These are phyloP conservation scores for Phoenicopterus ruber DNA, from an alignment of 2,113 vertebrate species.

Conservation along the genomic window DNA sequence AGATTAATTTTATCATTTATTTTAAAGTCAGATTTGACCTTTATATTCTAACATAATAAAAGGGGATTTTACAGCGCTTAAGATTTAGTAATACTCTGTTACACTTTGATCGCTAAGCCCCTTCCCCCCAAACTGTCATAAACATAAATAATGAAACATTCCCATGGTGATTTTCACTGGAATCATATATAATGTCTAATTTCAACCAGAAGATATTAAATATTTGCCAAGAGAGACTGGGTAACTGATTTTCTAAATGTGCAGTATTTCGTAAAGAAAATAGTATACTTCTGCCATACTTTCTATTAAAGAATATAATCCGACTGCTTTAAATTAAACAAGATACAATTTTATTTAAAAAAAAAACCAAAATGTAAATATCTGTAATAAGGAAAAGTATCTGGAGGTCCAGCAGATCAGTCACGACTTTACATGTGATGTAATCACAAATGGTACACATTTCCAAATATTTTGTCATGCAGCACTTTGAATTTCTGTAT, in stretches of 20 bases:
- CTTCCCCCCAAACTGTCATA: neutral
- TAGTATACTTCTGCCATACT: neutral
- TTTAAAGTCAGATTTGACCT: neutral
- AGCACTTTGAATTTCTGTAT: neutral
- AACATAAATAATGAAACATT: neutral
- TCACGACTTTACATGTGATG: neutral
- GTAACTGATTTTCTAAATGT: neutral
- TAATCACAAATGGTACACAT: neutral
- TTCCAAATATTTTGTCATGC: neutral
- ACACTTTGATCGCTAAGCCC: neutral
- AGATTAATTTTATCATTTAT: neutral
- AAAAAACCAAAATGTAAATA: accelerated
- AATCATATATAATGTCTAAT: neutral
- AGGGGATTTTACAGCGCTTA: neutral
- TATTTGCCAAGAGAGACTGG: neutral
- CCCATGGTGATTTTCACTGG: neutral
- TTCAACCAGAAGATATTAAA: neutral
- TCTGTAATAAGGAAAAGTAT: neutral
- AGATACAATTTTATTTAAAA: neutral
- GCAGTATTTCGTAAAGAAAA: neutral
- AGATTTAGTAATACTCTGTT: neutral
- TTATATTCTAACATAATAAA: neutral
- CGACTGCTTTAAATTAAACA: neutral
- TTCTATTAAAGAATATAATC: neutral
- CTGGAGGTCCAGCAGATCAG: neutral